phyloP scores from a whole-genome alignment of 2,797 vertebrate species.

The Phalanger gymnotis region DNA sequence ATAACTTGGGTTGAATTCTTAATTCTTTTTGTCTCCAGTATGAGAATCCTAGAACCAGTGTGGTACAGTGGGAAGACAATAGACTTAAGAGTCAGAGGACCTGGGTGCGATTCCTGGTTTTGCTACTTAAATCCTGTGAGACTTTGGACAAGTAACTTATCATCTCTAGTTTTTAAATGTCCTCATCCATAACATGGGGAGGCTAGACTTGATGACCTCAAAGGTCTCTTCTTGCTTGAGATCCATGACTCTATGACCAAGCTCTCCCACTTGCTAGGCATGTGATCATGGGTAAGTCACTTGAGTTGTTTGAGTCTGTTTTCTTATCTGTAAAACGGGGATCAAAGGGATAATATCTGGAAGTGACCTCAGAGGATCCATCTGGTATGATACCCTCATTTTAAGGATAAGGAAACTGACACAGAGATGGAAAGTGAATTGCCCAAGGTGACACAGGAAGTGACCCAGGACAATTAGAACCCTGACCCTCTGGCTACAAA shows the following conservation, averaged over 20 bases:
- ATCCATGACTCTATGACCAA: not conserved
- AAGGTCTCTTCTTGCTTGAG: not conserved
- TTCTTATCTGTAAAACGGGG: not conserved
- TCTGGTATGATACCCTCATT: not conserved
- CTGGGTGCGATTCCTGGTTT: not conserved
- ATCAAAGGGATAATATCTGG: not conserved
- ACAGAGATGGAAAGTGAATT: not conserved
- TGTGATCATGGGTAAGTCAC: not conserved
- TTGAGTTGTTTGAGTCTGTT: not conserved
- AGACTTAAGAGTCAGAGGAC: not conserved
- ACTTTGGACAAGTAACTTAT: not conserved
- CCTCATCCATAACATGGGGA: not conserved
- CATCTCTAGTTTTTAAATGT: not conserved
- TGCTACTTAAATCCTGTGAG: not conserved
- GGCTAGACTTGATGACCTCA: not conserved
- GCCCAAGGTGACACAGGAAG: not conserved
- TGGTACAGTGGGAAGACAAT: not conserved
- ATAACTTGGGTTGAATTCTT: constrained; percentile 6
- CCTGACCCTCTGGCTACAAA: not conserved
- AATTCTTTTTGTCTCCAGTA: constrained; percentile 9
- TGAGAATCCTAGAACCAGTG: not conserved
- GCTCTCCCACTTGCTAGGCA: not conserved
- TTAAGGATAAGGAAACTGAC: not conserved
- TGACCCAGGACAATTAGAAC: not conserved
- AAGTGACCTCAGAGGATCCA: not conserved